Conservation (phyloP, 2,888 invertebrate species). For the Timandra comae region DNA sequence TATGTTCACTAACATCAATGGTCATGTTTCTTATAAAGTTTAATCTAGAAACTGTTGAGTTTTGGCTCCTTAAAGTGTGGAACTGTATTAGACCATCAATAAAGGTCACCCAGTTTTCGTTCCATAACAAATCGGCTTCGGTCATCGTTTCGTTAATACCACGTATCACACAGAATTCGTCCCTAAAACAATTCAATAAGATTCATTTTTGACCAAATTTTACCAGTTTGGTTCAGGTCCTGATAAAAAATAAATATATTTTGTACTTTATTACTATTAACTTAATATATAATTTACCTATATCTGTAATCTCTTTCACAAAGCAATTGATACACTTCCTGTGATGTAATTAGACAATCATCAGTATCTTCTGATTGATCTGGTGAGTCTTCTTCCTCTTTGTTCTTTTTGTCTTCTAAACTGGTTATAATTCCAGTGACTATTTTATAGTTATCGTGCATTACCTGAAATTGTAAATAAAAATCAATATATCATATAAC, state of each 20-base stretch:
- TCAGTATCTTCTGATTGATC: no score
- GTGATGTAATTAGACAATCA: no score
- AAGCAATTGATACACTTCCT: no score
- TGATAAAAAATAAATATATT: constrained; percentile 1
- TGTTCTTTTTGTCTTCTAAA: no score
- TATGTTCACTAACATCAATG: constrained; percentile 25
- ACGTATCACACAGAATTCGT: constrained; percentile 32
- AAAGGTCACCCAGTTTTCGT: constrained; percentile 87
- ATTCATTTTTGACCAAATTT: neutral
- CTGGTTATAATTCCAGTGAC: constrained; percentile 8
- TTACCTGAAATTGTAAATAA: constrained; percentile 2
- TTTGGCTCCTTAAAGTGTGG: constrained; percentile 76
- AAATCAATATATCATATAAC: neutral
- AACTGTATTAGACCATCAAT: constrained; percentile 89
- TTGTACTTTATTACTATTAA: no score
- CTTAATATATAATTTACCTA: constrained; percentile 7
- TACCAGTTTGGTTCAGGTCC: no score
- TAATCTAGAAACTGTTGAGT: constrained; percentile 78
- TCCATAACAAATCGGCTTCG: constrained; percentile 72
- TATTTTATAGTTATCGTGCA: constrained; percentile 6
- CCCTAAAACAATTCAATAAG: constrained; percentile 30
- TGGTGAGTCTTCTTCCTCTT: no score
- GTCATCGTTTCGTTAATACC: constrained; percentile 23
- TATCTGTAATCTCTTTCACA: constrained; percentile 8
- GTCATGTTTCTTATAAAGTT: constrained; percentile 40